phyloP scores from a whole-genome alignment of 2,113 vertebrate species.

The Jaculus jaculus region DNA sequence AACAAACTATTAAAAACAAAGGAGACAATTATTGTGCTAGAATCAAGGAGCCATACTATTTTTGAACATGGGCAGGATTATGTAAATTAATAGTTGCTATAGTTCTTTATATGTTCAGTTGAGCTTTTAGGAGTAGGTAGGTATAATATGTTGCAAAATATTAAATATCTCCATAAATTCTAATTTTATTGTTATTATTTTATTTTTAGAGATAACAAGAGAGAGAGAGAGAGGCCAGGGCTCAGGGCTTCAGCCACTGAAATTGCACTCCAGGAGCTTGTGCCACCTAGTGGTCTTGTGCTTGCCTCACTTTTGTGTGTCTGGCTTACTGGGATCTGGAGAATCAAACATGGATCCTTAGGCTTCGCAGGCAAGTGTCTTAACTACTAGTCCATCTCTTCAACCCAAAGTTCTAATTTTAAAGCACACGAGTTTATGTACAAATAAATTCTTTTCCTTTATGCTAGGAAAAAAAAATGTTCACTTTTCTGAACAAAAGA shows the following conservation, averaged over 20 bases:
- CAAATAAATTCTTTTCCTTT: conserved; percentile 22
- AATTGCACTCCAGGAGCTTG: no score
- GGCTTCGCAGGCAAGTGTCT: no score
- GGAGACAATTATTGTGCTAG: conserved; percentile 57
- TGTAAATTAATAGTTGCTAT: neutral
- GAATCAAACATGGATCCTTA: no score
- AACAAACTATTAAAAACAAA: conserved; percentile 61
- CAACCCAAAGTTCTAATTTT: neutral
- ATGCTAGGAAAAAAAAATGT: conserved; percentile 49
- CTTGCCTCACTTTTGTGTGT: no score
- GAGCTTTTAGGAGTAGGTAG: conserved; percentile 31
- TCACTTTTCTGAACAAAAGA: neutral
- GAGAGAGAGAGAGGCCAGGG: no score
- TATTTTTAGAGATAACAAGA: no score
- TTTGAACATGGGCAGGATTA: conserved; percentile 6
- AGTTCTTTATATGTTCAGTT: conserved; percentile 18
- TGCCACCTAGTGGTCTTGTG: no score
- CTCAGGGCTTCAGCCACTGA: no score
- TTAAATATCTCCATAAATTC: conserved; percentile 29
- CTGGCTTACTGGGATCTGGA: no score
- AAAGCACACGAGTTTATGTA: neutral
- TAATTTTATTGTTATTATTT: neutral
- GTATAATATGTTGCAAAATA: neutral
- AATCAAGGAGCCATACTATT: conserved; percentile 54
- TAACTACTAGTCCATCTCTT: no score